Percentiles rank a stretch among this genome's conserved stretches.
Evolutionary conservation across 1,140 invertebrate species (phyloP).

Genomic region (Ips typographus): DNA sequence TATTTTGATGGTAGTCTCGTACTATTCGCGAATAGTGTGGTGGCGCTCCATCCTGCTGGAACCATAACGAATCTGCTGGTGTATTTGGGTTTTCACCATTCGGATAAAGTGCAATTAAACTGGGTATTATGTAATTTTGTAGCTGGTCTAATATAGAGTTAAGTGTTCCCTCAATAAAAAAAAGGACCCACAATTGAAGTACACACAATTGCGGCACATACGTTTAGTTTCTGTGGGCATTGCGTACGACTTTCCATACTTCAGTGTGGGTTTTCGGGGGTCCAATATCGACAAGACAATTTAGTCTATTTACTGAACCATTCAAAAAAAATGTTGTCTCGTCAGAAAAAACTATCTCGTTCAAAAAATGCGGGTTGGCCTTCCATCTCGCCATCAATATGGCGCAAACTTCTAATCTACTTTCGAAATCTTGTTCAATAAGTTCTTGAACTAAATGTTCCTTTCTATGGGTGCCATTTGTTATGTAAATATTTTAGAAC

Average conservation of each 20-base stretch:
- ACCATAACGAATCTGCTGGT: no score
- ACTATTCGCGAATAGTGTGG: slow-evolving; percentile 46
- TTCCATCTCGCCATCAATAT: neutral
- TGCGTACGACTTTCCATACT: slow-evolving; percentile 1
- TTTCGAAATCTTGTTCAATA: neutral
- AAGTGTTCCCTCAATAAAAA: neutral
- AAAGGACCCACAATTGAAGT: neutral
- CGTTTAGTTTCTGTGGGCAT: slow-evolving; percentile 1
- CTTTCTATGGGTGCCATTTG: slow-evolving; percentile 2
- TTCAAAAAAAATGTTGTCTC: neutral
- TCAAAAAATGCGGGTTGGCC: neutral
- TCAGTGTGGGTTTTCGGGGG: slow-evolving; percentile 1
- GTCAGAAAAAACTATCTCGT: slow-evolving; percentile 6
- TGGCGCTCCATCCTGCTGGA: slow-evolving; percentile 40
- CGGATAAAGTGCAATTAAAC: no score
- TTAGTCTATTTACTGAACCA: slow-evolving; percentile 4
- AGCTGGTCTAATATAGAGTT: no score
- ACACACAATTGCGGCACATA: neutral
- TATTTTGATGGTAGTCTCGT: slow-evolving; percentile 43
- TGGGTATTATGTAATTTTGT: no score
- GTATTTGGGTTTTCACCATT: no score
- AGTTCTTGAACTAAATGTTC: neutral
- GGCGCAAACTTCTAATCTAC: neutral
- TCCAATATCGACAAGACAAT: neutral
- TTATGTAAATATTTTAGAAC: neutral